Percentiles rank a stretch among this genome's conserved stretches.
phyloP scores from a whole-genome alignment of 2,888 invertebrate species.

The Ophion obscuratus region DNA sequence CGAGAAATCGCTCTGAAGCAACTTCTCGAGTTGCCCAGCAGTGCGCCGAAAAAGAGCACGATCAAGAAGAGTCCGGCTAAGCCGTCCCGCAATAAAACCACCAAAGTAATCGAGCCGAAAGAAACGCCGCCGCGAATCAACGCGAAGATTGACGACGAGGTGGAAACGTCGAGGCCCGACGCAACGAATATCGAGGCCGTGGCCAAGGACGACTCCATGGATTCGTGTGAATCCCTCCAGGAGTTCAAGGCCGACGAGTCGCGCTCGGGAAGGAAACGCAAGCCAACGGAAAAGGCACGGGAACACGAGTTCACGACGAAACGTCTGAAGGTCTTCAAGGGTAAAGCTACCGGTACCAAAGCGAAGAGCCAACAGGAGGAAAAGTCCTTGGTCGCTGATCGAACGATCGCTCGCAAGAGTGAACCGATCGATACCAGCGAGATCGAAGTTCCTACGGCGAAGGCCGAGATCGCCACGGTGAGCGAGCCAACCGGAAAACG shows the following conservation, averaged over 20 bases:
- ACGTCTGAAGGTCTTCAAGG: conserved; percentile 78
- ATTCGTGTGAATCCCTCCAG: conserved; percentile 26
- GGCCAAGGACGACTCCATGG: conserved; percentile 40
- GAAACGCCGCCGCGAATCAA: conserved; percentile 16
- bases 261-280: conserved; percentile 81
- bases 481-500: conserved; percentile 59
- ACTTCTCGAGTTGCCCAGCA: conserved; percentile 84
- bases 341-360: conserved; percentile 66
- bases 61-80: conserved; percentile 64
- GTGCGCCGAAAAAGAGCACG: conserved; percentile 69
- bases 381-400: conserved; percentile 13
- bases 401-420: conserved; percentile 16
- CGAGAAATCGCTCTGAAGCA: conserved; percentile 86
- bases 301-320: conserved; percentile 80
- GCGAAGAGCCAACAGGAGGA: conserved; percentile 33
- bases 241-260: conserved; percentile 76
- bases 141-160: conserved; percentile 46
- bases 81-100: conserved; percentile 47
- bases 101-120: conserved; percentile 56
- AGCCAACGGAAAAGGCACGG: conserved; percentile 81
- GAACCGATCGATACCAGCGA: conserved; percentile 5
- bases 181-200: conserved; percentile 21
- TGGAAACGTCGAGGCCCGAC: conserved; percentile 4
- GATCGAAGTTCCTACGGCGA: neutral
- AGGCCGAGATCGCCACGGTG: neutral